Percentiles rank a stretch among this genome's conserved stretches.
Evolutionary conservation across 2,113 vertebrate species (phyloP).

Genomic region (Ictalurus punctatus): DNA sequence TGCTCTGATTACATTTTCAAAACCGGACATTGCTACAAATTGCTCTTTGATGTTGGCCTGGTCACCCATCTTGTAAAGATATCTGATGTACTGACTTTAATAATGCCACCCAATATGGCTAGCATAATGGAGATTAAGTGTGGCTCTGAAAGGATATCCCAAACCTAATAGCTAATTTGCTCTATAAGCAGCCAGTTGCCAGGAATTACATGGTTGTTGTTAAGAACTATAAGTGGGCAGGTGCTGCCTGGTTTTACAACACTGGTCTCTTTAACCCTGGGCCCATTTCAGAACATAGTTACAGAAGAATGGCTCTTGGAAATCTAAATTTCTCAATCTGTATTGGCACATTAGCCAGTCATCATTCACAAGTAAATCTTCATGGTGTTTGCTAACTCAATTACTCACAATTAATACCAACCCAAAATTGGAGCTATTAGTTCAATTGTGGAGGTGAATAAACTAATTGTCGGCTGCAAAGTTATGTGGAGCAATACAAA

Average conservation of each 20-base stretch:
- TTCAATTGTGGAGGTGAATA: too few species aligned
- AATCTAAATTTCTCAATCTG: too few species aligned
- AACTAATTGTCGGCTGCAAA: too few species aligned
- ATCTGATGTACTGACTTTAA: constrained; percentile 1
- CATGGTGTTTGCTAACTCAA: too few species aligned
- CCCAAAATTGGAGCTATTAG: too few species aligned
- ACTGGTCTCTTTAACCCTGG: neutral
- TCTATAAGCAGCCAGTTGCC: neutral
- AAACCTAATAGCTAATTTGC: neutral
- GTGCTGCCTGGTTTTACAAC: neutral
- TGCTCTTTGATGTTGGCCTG: constrained; percentile 8
- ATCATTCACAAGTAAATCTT: too few species aligned
- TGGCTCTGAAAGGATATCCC: constrained; percentile 8
- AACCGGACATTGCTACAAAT: constrained; percentile 16
- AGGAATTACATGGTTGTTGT: neutral
- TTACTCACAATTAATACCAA: too few species aligned
- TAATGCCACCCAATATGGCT: constrained; percentile 28
- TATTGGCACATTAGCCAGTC: too few species aligned
- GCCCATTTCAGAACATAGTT: neutral
- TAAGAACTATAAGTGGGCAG: neutral
- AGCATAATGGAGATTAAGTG: constrained; percentile 7
- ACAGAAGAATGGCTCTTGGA: too few species aligned
- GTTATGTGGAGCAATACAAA: too few species aligned
- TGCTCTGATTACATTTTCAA: constrained; percentile 21
- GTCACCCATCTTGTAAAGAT: constrained; percentile 10